Evolutionary conservation across 2,797 vertebrate species (phyloP).

Genomic region (Pangasius mekongensis): DNA sequence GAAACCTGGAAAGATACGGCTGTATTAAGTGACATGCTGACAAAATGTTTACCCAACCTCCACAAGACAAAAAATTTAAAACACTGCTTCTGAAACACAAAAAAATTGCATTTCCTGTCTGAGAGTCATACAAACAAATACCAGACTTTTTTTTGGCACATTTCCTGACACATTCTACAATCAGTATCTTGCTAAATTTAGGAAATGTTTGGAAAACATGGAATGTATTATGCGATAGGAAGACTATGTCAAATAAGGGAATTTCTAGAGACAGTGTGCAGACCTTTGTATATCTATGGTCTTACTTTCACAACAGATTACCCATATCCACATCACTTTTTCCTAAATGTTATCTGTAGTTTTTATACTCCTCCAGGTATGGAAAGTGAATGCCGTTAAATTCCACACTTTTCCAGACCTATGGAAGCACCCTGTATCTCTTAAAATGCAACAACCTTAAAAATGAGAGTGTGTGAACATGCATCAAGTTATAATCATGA

Average conservation of each 20-base stretch:
- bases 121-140: background rate
- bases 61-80: background rate
- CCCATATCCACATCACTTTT: background rate
- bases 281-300: background rate
- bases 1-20: background rate
- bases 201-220: background rate
- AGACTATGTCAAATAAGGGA: background rate
- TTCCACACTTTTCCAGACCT: background rate
- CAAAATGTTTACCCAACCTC: background rate
- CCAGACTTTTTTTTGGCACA: background rate
- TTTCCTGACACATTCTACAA: background rate
- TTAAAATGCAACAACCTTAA: background rate
- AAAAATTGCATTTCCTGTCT: background rate
- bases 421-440: background rate
- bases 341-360: background rate
- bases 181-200: background rate
- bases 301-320: background rate
- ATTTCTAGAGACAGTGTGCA: background rate
- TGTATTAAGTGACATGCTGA: background rate
- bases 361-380: background rate
- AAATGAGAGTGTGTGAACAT: background rate
- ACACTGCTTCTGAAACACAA: background rate
- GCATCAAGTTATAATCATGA: background rate
- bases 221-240: background rate
- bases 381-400: background rate